Evolutionary conservation across 2,113 vertebrate species (phyloP), one percentile per base, ranked within the genome.

Genomic region (Chionomys nivalis): DNA sequence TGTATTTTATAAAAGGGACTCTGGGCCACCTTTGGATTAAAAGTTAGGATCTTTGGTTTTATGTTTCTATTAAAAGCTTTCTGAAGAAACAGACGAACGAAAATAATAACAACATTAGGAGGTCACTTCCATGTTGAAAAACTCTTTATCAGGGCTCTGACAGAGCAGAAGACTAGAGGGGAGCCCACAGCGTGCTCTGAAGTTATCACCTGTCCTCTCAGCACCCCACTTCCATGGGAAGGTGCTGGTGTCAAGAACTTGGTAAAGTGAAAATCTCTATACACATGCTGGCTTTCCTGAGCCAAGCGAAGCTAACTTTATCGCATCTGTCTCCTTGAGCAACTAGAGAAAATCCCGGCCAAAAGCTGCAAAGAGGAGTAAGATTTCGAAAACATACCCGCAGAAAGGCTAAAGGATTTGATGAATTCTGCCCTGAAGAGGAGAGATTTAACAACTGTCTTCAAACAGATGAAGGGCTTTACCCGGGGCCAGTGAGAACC

Each of bases 321-420:
- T 89, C 65, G 24, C 21, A 13, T 94, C 81, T 90, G 58, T 79
- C 76, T 87, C 31, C 49, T 95, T 83, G 85, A 65, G 33, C 72
- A 65, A 70, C 75, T 75, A 87, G 58, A 83, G 65, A 88, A 88
- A 78, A 73, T 9, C 87, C 24, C 82, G 95, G 63, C 77, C 86
- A 39, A 92, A 19, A 79, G 7, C 47, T 75, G 13, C 82, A 68
- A 89, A 89, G 73, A 91, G 66, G 82, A 89, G 61, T 77, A 61
- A 95, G 77, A 81, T 87, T 89, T 97, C 61, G 52, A 93, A 93
- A 97, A 75, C 77, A 73, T 73, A 33, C 58, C 33, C 58, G 89
- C 87, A 44, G 52, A 93, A 96, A 96, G 39, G 39, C 82, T 73
- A 87, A 77, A 76, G 72, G 78, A 87, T 96, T 75, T 85, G 78